Percentiles rank a stretch among this genome's conserved stretches.
phyloP scores from a whole-genome alignment of 2,113 vertebrate species.

The Vanacampus margaritifer region DNA sequence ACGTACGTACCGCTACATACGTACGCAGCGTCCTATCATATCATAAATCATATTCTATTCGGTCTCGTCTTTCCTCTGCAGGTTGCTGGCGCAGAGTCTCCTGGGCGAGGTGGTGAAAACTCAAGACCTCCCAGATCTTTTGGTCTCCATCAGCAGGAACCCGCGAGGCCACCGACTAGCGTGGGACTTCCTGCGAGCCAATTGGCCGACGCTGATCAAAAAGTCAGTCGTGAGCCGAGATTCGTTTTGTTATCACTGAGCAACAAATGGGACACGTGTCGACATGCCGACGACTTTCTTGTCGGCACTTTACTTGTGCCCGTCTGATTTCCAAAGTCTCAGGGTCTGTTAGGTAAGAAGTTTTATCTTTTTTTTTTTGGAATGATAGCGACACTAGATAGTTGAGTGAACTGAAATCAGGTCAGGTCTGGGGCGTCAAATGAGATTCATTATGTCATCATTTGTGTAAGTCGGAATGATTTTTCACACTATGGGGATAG shows the following conservation, averaged over 20 bases:
- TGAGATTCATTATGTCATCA: background rate
- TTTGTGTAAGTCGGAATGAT: background rate
- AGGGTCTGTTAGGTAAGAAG: background rate
- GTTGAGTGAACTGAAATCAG: background rate
- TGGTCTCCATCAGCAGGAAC: constrained; percentile 74
- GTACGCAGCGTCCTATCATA: too few relatives aligned
- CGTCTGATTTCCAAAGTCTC: constrained; percentile 1
- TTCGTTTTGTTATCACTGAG: too few relatives aligned
- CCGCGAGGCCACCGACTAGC: constrained; percentile 75
- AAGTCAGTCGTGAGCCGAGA: constrained; percentile 74
- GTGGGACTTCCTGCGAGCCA: constrained; percentile 81
- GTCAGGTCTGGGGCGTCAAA: background rate
- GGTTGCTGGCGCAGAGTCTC: constrained; percentile 85
- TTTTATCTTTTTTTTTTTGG: background rate
- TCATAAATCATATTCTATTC: background rate
- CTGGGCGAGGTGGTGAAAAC: constrained; percentile 80
- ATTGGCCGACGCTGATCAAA: constrained; percentile 80
- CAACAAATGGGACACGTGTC: background rate
- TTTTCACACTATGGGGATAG: background rate
- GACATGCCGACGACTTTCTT: background rate
- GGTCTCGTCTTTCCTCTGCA: constrained; percentile 31
- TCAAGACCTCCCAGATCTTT: constrained; percentile 80
- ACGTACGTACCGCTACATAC: too few relatives aligned
- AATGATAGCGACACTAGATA: background rate
- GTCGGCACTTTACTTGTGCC: background rate